A percentile compares a stretch with the other conserved stretches of the same genome.
These are phyloP conservation scores for Steatornis caripensis DNA, from an alignment of 2,113 vertebrate species.

Conservation along the genomic window DNA sequence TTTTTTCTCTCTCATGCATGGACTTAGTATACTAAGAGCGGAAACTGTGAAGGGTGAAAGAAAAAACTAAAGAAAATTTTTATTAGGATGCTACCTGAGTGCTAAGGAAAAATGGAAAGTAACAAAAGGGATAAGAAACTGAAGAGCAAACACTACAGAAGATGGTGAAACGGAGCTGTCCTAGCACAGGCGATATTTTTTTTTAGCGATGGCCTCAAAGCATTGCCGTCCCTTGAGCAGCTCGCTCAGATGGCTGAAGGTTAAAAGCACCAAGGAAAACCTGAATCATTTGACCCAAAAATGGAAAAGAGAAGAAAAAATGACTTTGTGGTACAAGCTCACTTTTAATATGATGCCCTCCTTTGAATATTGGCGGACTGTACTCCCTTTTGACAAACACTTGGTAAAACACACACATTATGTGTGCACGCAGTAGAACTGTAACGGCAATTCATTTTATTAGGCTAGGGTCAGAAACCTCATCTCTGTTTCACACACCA, in stretches of 20 bases:
- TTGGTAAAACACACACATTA: not conserved
- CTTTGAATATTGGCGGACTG: not conserved
- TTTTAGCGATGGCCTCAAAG: not conserved
- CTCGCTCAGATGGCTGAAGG: not conserved
- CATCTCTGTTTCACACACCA: not conserved
- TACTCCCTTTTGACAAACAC: not conserved
- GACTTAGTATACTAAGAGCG: not conserved
- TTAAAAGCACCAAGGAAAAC: constrained; percentile 49
- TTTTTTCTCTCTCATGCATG: not conserved
- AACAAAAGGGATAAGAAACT: not conserved
- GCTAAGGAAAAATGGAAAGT: not conserved
- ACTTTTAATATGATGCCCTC: not conserved
- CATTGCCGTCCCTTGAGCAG: not conserved
- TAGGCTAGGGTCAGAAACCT: not conserved
- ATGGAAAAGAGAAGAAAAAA: not conserved
- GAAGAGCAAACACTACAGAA: not conserved
- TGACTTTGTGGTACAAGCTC: not conserved
- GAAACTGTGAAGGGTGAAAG: not conserved
- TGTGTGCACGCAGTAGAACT: not conserved
- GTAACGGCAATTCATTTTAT: not conserved
- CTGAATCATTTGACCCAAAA: constrained; percentile 57
- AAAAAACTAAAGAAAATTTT: not conserved
- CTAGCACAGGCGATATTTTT: not conserved
- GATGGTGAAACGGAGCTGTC: not conserved
- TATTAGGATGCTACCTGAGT: not conserved